Base-by-base conservation (phyloP, 1,140 invertebrate genomes). In the Drosophila carrolli region DNA sequence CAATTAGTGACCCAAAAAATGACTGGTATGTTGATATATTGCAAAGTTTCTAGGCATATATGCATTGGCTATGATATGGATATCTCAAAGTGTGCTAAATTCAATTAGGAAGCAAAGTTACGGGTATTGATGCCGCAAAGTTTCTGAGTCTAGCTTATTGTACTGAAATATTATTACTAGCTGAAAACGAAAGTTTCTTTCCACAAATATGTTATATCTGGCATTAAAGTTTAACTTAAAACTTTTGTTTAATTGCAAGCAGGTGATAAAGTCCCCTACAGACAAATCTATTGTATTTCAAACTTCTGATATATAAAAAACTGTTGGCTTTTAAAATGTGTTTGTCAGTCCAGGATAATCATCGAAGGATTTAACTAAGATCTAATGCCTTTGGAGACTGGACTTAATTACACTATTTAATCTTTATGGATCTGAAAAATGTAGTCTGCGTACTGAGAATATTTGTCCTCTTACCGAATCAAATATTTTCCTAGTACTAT, bases 1-100 rank as follows among this genome's bases (percentile, higher is more conserved):
- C 53, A 72, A 72, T 72, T 72, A 50, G n/a, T 50, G 44, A 32
- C 67, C 65, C 62, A 16, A 37, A 35, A 55, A 41, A 48, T 32
- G 19, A 16, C 1, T 2, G 5, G 0, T 9, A 41, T 9, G 43
- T 29, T 13, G 38, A 40, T 47, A 19, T 9, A 7, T 19, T 11
- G 8, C 43, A 32, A 38, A 47, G 32, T 35, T 43, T 11, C 5
- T 8, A 43, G 7, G 7, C 23, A 23, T 23, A 23, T 23, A 23
- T 23, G 23, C 23, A 23, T 23, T 23, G 23, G 23, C 11, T 32
- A 3, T 13, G 16, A 10, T 19, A 16, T 14, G 44, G 53, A 32
- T 35, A 14, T 14, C 29, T 23, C 7, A 35, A 19, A 4, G 9
- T 11, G 14, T 5, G 19, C 1, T 29, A 4, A 46, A 44, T 23